phyloP scores from a whole-genome alignment of 2,888 invertebrate species.

The Scaptomyza cyrtandrae region DNA sequence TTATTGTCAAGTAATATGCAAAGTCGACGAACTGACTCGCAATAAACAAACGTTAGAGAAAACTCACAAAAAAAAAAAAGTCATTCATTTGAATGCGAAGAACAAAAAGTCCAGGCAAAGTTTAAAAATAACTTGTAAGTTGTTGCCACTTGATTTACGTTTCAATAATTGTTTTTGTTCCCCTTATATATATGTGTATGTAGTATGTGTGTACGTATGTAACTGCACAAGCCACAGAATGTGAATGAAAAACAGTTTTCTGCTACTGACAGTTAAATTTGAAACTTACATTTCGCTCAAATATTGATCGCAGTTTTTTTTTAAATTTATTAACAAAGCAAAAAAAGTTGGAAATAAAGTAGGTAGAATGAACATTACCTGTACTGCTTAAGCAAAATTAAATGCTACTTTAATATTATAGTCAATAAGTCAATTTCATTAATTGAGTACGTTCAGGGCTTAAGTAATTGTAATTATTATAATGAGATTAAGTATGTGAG shows the following conservation, averaged over 20 bases:
- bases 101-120: neutral
- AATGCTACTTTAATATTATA: neutral
- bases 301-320: neutral
- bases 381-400: neutral
- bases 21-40: too few species aligned
- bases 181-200: neutral
- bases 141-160: neutral
- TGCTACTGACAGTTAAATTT: neutral
- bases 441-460: too few species aligned
- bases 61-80: neutral
- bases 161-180: neutral
- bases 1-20: too few species aligned
- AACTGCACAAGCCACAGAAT: neutral
- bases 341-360: too few species aligned
- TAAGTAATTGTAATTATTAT: too few species aligned
- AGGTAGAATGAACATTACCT: neutral
- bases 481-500: too few species aligned
- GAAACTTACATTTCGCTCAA: neutral
- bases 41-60: neutral
- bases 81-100: neutral
- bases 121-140: neutral
- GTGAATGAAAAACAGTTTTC: neutral
- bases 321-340: neutral
- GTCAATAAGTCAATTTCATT: too few species aligned
- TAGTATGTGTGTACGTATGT: neutral